Base-by-base conservation (phyloP, 1,140 invertebrate species). In the Drosophila miranda region DNA sequence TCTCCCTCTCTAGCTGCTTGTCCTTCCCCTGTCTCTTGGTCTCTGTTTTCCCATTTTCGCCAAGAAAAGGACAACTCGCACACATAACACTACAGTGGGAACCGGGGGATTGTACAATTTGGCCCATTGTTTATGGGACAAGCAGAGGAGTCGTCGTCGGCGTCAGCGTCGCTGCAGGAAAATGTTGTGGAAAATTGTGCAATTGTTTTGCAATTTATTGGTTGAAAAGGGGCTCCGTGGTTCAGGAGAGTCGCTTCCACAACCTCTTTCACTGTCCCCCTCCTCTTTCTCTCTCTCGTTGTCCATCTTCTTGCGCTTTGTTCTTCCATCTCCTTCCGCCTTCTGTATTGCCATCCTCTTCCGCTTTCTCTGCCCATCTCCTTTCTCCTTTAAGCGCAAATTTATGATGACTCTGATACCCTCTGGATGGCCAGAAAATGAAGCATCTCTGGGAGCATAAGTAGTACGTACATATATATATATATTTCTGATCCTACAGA, bases 121-220 rank as follows among this genome's bases (percentile, higher is more conserved):
- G 66, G 82, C 46, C 69, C 46, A 87, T 87, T 87, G 82, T 87
- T 87, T 87, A 86, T 86, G 81, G 74, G 81, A 84, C 81, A 76
- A 58, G 79, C 70, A 48, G 69, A 66, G 60, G 59, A 58, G 63
- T 26, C 28, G 38, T n/a, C 42, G 67, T 13, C 13, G 42, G 14
- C 42, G 67, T 7, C 13, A 52, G 34, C 41, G 57, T 8, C 57
- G 58, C 52, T 52, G 75, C 49, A 45, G 66, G 43, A 75, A 83
- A 78, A 83, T 88, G 77, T 89, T 89, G 62, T 89, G 84, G 78
- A 89, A 89, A 89, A 88, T 89, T 89, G 86, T 82, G 80, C 80
- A 89, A 89, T 89, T 89, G 84, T 89, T 84, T 89, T 63, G 86
- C 86, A 84, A 89, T 89, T 89, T 89, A 89, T 89, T 89, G 80